These are phyloP conservation scores for Mus caroli DNA, from an alignment of 2,797 vertebrate species.

Conservation along the genomic window DNA sequence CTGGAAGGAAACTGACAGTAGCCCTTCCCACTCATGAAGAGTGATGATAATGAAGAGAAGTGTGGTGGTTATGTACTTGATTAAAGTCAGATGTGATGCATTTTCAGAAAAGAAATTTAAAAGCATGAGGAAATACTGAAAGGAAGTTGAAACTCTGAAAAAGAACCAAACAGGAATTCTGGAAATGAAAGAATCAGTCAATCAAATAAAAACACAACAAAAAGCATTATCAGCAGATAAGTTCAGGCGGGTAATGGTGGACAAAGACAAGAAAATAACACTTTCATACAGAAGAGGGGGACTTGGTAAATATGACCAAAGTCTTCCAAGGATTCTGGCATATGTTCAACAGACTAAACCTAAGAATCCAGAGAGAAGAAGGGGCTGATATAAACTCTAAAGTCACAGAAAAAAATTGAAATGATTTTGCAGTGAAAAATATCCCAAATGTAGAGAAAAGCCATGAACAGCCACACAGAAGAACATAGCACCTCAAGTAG, in stretches of 20 bases:
- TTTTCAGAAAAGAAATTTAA: neutral
- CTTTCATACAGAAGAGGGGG: neutral
- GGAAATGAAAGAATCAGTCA: neutral
- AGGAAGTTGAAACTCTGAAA: neutral
- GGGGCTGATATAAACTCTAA: neutral
- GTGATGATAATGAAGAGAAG: neutral
- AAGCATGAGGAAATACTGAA: neutral
- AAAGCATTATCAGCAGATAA: neutral
- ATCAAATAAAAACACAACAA: neutral
- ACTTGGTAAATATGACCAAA: neutral
- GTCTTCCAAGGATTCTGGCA: neutral
- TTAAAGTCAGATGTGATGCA: neutral
- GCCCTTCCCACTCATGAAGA: neutral
- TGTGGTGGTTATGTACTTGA: neutral
- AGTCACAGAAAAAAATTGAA: neutral
- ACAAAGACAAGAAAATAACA: neutral
- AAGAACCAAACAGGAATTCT: neutral
- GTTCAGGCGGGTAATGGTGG: neutral
- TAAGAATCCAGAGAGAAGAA: neutral
- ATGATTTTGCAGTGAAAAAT: neutral
- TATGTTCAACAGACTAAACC: neutral
- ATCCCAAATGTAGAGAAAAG: neutral
- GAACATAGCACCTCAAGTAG: neutral
- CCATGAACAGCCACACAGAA: neutral
- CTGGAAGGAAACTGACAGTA: neutral